Evolutionary conservation across 2,113 vertebrate genomes (phyloP).

Genomic region (Anoplopoma fimbria): DNA sequence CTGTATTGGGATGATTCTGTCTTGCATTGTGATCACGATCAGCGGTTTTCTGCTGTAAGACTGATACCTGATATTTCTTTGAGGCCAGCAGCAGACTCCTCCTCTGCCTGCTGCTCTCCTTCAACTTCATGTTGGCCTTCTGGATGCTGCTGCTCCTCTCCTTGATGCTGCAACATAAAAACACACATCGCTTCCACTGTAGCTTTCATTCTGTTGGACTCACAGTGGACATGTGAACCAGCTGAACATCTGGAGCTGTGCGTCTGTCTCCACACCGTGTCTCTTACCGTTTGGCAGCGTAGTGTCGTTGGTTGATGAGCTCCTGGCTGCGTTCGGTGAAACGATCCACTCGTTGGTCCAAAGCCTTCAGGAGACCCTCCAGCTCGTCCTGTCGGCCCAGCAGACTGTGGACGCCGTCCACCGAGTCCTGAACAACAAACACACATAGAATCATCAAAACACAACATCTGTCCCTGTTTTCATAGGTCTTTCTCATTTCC

Average conservation of each 20-base stretch:
- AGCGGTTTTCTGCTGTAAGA: too few species aligned
- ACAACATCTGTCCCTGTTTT: not conserved
- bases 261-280: too few species aligned
- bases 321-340: constrained; percentile 80
- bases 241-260: too few species aligned
- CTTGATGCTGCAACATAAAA: constrained; percentile 76
- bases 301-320: constrained; percentile 80
- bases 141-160: constrained; percentile 77
- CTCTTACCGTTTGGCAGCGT: constrained; percentile 80
- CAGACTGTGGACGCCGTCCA: constrained; percentile 84
- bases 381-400: constrained; percentile 87
- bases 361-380: constrained; percentile 79
- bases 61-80: constrained; percentile 87
- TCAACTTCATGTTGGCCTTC: constrained; percentile 76
- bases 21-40: too few species aligned
- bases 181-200: not conserved
- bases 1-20: too few species aligned
- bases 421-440: constrained; percentile 81
- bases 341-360: constrained; percentile 82
- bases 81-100: constrained; percentile 83
- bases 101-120: constrained; percentile 81
- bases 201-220: not conserved
- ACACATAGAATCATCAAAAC: not conserved
- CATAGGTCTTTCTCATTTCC: too few species aligned
- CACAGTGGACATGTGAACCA: too few species aligned